Conservation (phyloP, 2,888 invertebrate species). For the Epicampocera succincta region DNA sequence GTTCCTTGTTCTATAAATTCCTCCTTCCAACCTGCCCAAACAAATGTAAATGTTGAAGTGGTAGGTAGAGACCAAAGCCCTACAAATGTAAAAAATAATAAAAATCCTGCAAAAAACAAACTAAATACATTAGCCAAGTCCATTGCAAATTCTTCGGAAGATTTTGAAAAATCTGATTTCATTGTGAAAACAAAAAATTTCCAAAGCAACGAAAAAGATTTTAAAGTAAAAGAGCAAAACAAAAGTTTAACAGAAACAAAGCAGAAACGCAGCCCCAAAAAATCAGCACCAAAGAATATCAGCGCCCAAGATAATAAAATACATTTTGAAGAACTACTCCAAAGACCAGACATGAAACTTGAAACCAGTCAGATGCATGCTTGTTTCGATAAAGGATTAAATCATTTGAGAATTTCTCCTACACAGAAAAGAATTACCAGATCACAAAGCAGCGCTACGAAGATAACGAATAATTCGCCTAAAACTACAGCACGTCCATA, state of each 20-base stretch:
- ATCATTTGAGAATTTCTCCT: too few relatives aligned
- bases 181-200: background rate
- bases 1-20: background rate
- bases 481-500: too few relatives aligned
- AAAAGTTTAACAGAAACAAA: background rate
- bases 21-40: background rate
- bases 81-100: background rate
- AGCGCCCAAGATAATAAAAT: background rate
- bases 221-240: background rate
- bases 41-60: background rate
- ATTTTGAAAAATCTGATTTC: slow-evolving; percentile 41
- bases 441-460: too few relatives aligned
- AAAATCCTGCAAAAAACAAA: background rate
- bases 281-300: slow-evolving; percentile 3
- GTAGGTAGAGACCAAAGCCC: background rate
- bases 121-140: background rate
- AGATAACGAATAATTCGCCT: too few relatives aligned
- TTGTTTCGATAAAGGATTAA: too few relatives aligned
- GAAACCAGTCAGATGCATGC: too few relatives aligned
- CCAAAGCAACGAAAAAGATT: background rate
- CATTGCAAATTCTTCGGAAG: slow-evolving; percentile 32
- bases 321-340: background rate
- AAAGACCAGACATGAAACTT: background rate
- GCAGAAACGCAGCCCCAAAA: background rate
- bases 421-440: too few relatives aligned